Evolutionary conservation across 2,797 vertebrate species (phyloP), one percentile per base, ranked within the genome.

Genomic region (Nannoperca australis): DNA sequence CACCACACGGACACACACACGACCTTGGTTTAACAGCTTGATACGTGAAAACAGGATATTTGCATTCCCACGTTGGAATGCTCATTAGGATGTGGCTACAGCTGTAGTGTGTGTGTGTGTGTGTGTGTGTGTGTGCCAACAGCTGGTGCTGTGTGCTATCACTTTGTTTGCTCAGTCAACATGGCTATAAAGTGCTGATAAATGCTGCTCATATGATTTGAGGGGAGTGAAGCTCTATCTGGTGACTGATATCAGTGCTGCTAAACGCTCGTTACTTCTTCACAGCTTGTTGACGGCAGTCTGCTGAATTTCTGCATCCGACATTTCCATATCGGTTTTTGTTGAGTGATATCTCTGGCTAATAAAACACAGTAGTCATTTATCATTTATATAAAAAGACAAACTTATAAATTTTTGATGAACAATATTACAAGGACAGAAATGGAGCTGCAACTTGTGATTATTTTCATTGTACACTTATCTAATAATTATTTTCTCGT

Each of bases 41-140:
- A 61, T 75, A 69, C 71, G 72, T 85, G 80, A 92, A 87, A 85
- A 65, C 79, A 82, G 87, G 83, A 91, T 93, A 93, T 94, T 93
- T 94, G 85, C 69, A 65, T 92, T 94, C 88, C 85, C 73, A 65
- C 38, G 70, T 86, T 63, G 90, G 92, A 90, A 90, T 88, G 88
- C 88, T 88, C 85, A 86, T 93, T 90, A 91, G 73, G 70, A 85
- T 82, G 85, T 85, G 79, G 72, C 83, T 80, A 75, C 91, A 93
- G 90, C 93, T 93, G 90, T 84, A 81, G 71, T 73, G 62, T 72
- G 71, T 82, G 79, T 79, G 76, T 75, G 62, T 64, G 71, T 73
- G 65, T 72, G 71, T 82, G 79, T 79, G 76, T 75, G 59, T 58
- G 73, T 36, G 42, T 11, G 62, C 65, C 62, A 63, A 24, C 84